A percentile compares a stretch with the other conserved stretches of the same genome.
Conservation (phyloP, 2,888 invertebrate species). For the Tribolium freemani region DNA sequence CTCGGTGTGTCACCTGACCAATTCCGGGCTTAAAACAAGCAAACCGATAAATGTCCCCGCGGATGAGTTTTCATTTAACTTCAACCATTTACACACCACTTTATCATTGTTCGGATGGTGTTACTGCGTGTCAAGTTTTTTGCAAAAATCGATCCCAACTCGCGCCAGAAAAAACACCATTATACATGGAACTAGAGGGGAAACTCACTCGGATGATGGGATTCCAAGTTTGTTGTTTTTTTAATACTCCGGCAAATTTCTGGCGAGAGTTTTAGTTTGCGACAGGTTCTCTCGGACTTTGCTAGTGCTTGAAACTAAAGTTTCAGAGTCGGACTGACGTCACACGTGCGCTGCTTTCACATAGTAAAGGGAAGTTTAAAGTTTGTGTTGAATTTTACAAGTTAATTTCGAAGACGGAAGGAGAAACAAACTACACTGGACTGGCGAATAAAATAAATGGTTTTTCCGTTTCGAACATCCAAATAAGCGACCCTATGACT, state of each 20-base stretch:
- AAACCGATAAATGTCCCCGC: conserved; percentile 22
- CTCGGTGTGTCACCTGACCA: conserved; percentile 21
- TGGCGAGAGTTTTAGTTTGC: no score
- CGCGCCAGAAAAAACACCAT: background rate
- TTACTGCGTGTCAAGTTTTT: conserved; percentile 19
- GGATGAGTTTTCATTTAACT: conserved; percentile 28
- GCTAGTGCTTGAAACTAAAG: background rate
- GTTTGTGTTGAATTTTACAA: no score
- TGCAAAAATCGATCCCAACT: background rate
- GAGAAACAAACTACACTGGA: no score
- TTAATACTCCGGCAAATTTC: background rate
- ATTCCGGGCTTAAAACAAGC: conserved; percentile 2
- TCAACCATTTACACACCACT: conserved; percentile 25
- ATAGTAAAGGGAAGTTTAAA: background rate
- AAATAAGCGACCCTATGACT: no score
- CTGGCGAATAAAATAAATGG: no score
- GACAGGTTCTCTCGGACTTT: no score
- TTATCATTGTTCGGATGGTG: conserved; percentile 26
- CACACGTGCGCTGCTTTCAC: background rate
- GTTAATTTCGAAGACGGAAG: no score
- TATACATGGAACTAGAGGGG: conserved; percentile 7
- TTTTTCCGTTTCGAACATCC: no score
- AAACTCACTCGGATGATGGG: background rate
- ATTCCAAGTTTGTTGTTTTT: conserved; percentile 1
- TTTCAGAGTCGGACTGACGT: background rate